These are phyloP conservation scores for Arctopsyche grandis DNA, from an alignment of 1,140 invertebrate genomes.

Conservation along the genomic window DNA sequence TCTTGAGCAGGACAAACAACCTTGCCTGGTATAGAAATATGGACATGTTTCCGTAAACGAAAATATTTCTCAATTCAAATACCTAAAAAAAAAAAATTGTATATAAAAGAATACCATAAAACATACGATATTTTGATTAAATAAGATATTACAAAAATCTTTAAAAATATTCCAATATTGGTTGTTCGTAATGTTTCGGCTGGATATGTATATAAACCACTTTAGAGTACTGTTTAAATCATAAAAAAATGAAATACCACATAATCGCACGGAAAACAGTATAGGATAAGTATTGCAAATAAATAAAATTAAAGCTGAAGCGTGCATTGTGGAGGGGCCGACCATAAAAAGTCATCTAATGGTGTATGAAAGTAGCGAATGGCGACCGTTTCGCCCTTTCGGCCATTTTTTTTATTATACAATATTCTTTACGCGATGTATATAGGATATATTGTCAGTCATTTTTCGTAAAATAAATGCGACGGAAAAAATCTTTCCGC, in stretches of 20 bases:
- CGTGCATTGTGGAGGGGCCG: not conserved
- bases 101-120: not conserved
- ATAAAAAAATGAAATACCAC: not conserved
- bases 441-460: slow-evolving; percentile 8
- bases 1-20: slow-evolving; percentile 21
- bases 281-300: not conserved
- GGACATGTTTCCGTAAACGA: not conserved
- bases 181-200: no score
- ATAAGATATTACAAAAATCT: not conserved
- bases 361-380: slow-evolving; percentile 26
- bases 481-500: slow-evolving; percentile 17
- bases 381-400: slow-evolving; percentile 15
- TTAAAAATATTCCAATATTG: no score
- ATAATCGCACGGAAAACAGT: not conserved
- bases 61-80: not conserved
- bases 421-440: slow-evolving; percentile 12
- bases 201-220: no score
- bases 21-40: not conserved
- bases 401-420: slow-evolving; percentile 10
- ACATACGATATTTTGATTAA: not conserved
- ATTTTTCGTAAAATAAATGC: slow-evolving; percentile 31
- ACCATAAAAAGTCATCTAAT: slow-evolving; percentile 25
- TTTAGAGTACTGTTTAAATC: not conserved
- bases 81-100: not conserved
- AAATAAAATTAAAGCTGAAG: slow-evolving; percentile 27